These are phyloP conservation scores for Aplysia californica DNA, from an alignment of 1,140 invertebrate species.

Conservation along the genomic window DNA sequence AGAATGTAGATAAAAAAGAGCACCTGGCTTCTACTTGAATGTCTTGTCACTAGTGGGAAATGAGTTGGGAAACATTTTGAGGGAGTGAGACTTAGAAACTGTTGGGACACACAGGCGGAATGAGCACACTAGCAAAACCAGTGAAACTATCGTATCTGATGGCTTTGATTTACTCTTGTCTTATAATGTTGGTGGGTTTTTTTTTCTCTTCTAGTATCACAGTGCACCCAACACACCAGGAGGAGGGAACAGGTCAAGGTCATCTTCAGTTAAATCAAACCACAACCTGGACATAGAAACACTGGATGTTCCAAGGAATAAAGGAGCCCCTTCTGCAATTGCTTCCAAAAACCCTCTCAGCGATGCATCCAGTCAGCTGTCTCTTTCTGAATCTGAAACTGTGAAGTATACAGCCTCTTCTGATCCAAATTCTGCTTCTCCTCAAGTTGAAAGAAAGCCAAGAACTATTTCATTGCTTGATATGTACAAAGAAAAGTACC, in stretches of 20 bases:
- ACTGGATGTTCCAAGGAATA: not conserved
- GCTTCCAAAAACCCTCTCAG: not conserved
- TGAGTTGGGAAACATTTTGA: no score
- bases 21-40: no score
- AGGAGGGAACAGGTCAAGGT: constrained; percentile 10
- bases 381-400: not conserved
- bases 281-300: not conserved
- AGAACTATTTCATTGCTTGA: not conserved
- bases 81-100: no score
- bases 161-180: no score
- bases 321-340: not conserved
- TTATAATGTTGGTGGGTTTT: no score
- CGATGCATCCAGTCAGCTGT: not conserved
- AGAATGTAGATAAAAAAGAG: no score
- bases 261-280: constrained; percentile 21
- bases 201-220: constrained; percentile 52
- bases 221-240: constrained; percentile 49
- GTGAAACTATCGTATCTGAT: no score
- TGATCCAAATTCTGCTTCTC: constrained; percentile 9
- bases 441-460: not conserved
- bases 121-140: no score
- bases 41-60: no score
- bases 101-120: no score
- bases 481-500: constrained; percentile 7
- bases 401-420: not conserved